Percentiles rank a stretch among this genome's conserved stretches.
These are phyloP conservation scores for Phylloscopus whistleri DNA, from an alignment of 2,113 vertebrate genomes.

Conservation along the genomic window DNA sequence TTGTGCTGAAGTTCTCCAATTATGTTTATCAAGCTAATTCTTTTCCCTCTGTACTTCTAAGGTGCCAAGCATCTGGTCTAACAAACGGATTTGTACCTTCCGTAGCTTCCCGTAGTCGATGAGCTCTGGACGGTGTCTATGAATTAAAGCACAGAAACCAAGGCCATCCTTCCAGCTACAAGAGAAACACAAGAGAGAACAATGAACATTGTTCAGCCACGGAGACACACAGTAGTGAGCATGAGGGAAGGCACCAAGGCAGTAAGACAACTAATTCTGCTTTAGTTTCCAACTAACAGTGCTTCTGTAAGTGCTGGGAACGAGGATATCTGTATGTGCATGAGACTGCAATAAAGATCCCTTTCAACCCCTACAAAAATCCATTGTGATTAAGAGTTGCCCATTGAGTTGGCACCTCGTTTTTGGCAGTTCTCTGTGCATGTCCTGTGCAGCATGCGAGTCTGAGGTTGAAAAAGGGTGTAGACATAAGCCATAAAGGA, in stretches of 20 bases:
- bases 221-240: neutral
- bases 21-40: constrained; percentile 32
- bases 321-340: neutral
- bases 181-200: neutral
- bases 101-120: constrained; percentile 96
- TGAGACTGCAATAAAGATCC: neutral
- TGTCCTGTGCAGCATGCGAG: neutral
- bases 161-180: constrained; percentile 96
- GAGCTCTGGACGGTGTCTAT: constrained; percentile 97
- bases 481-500: neutral
- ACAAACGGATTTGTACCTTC: constrained; percentile 78
- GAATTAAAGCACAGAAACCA: constrained; percentile 98
- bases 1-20: constrained; percentile 20
- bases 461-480: neutral
- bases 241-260: neutral
- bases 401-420: neutral
- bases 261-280: neutral
- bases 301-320: neutral
- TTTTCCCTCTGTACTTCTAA: neutral
- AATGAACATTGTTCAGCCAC: neutral
- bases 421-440: neutral
- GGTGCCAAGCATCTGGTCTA: neutral
- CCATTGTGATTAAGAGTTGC: neutral
- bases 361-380: neutral
- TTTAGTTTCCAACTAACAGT: neutral